Conservation (phyloP, 37 sponge, comb jelly and placozoan species). For the Oscarella lobularis region DNA sequence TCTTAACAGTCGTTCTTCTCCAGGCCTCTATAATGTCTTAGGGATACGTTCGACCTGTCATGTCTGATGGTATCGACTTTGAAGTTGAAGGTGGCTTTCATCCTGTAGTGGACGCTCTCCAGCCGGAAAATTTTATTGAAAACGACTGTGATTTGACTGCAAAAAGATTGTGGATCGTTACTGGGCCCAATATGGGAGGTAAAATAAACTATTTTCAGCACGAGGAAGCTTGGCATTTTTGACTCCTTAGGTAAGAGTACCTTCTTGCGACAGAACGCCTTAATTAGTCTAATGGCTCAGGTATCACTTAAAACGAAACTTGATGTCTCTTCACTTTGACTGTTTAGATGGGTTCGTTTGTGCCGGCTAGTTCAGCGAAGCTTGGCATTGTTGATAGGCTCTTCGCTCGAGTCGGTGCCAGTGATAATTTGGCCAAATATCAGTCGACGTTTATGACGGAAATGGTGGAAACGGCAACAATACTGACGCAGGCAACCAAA, state of each 20-base stretch:
- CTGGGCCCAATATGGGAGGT: constrained; percentile 94
- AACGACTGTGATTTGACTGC: constrained; percentile 61
- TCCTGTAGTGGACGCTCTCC: constrained; percentile 43
- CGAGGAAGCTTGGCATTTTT: neutral
- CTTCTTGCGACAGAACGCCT: constrained; percentile 76
- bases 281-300: constrained; percentile 61
- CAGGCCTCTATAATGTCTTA: neutral
- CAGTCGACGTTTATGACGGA: constrained; percentile 79
- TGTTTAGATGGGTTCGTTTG: constrained; percentile 71
- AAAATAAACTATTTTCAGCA: neutral
- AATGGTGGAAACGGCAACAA: constrained; percentile 77
- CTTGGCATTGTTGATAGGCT: constrained; percentile 60
- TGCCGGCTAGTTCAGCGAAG: constrained; percentile 52
- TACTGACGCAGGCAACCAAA: constrained; percentile 46
- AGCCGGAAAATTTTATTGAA: constrained; percentile 25
- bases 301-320: constrained; percentile 3
- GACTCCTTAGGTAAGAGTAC: constrained; percentile 64
- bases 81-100: constrained; percentile 39
- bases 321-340: neutral
- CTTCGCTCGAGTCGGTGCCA: constrained; percentile 81
- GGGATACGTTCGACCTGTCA: neutral
- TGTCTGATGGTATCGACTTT: constrained; percentile 26
- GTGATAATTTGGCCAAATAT: constrained; percentile 69
- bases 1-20: no score
- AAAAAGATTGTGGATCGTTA: constrained; percentile 58